phyloP scores from a whole-genome alignment of 2,113 vertebrate genomes.

The Limnothrissa miodon region DNA sequence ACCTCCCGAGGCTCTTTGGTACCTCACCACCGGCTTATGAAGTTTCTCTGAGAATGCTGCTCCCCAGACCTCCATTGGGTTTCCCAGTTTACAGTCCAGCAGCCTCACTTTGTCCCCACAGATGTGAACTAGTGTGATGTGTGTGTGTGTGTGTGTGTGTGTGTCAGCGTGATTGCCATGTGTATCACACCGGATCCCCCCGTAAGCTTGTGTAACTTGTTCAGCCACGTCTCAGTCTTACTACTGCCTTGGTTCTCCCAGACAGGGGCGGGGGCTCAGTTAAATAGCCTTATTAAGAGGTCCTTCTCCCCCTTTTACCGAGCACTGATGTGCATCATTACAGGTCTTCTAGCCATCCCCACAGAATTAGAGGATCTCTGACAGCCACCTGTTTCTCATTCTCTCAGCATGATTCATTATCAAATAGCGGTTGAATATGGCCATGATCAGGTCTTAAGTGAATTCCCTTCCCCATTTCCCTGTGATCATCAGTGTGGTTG shows the following conservation, averaged over 20 bases:
- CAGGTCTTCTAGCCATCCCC: neutral
- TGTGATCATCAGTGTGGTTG: neutral
- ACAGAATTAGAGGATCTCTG: neutral
- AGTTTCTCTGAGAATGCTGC: slow-evolving; percentile 41
- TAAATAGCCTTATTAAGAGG: neutral
- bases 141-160: slow-evolving; percentile 41
- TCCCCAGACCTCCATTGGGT: slow-evolving; percentile 46
- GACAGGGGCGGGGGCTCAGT: neutral
- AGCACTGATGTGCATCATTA: slow-evolving; percentile 16
- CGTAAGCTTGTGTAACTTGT: neutral
- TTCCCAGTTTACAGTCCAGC: slow-evolving; percentile 60
- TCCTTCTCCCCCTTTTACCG: neutral
- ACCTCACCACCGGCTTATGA: slow-evolving; percentile 53
- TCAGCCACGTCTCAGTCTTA: neutral
- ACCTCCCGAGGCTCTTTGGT: neutral
- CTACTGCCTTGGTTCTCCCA: neutral
- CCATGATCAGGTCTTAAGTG: neutral
- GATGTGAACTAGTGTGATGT: slow-evolving; percentile 60
- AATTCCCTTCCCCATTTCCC: neutral
- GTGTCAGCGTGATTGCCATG: slow-evolving; percentile 56
- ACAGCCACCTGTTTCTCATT: neutral
- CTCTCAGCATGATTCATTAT: neutral
- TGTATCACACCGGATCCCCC: slow-evolving; percentile 36
- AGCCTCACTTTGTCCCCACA: slow-evolving; percentile 45
- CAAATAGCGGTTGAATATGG: neutral